phyloP scores from a whole-genome alignment of 2,113 vertebrate species.

The Penelope pileata region DNA sequence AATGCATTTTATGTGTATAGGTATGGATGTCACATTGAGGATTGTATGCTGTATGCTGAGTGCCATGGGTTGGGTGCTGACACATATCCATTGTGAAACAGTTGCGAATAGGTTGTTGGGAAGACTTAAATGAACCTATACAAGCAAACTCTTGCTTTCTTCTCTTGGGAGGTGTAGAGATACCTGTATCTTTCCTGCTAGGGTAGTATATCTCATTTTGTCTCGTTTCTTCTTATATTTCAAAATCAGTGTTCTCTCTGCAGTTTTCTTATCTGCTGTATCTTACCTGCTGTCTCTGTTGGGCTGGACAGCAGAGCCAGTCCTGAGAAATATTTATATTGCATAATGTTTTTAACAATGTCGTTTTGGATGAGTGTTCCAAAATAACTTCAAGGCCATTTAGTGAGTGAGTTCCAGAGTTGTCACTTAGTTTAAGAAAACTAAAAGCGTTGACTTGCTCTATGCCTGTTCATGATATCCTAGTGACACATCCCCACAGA shows the following conservation, averaged over 20 bases:
- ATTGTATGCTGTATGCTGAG: neutral
- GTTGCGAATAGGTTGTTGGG: neutral
- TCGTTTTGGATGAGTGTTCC: neutral
- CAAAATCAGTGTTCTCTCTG: conserved; percentile 35
- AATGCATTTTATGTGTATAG: neutral
- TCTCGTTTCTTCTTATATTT: conserved; percentile 21
- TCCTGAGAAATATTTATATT: neutral
- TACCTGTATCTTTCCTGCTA: neutral
- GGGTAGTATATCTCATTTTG: neutral
- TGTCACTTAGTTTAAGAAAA: neutral
- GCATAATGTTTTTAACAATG: neutral
- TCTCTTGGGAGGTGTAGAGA: neutral
- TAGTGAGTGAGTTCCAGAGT: neutral
- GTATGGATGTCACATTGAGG: neutral
- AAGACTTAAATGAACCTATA: neutral
- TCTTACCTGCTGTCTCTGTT: conserved; percentile 2
- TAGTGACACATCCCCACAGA: neutral
- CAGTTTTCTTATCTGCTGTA: conserved; percentile 12
- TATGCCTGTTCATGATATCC: neutral
- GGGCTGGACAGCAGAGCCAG: neutral
- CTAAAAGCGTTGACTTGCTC: neutral
- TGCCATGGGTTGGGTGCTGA: neutral
- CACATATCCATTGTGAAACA: neutral
- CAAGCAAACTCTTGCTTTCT: neutral
- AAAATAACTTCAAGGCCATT: neutral